phyloP scores from a whole-genome alignment of 2,888 invertebrate species.

The Polylopha cassiicola region DNA sequence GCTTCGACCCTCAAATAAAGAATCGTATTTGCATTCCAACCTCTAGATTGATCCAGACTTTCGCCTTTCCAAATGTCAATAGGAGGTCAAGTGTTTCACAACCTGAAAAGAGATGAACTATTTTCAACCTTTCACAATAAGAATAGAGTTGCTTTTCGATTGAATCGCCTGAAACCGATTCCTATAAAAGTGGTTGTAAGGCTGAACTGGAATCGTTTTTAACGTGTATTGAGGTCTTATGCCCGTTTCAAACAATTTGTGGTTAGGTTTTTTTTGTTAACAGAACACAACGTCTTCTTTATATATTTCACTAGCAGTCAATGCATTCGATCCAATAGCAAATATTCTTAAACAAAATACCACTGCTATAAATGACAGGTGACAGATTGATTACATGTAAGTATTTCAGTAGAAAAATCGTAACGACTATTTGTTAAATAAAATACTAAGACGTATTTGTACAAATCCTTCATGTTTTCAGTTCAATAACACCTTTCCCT shows the following conservation, averaged over 20 bases:
- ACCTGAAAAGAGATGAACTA: not conserved
- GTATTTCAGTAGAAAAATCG: too few species aligned
- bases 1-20: constrained; percentile 46
- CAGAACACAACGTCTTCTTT: not conserved
- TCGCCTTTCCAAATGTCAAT: constrained; percentile 49
- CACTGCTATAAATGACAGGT: too few species aligned
- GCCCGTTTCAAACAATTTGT: constrained; percentile 17
- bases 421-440: too few species aligned
- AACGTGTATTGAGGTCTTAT: constrained; percentile 19
- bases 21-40: constrained; percentile 65
- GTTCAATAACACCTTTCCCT: too few species aligned
- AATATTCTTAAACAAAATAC: too few species aligned
- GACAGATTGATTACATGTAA: too few species aligned
- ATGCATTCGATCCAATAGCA: too few species aligned
- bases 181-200: constrained; percentile 12
- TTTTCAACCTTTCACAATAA: not conserved
- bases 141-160: not conserved
- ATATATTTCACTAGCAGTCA: too few species aligned
- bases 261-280: constrained; percentile 3
- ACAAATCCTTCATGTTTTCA: too few species aligned
- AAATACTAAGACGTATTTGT: too few species aligned
- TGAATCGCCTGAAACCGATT: not conserved
- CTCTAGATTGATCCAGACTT: constrained; percentile 56
- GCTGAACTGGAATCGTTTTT: constrained; percentile 17
- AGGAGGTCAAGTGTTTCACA: constrained; percentile 51